Conservation (phyloP, 2,113 vertebrate species). For the Pachyramphus minor region DNA sequence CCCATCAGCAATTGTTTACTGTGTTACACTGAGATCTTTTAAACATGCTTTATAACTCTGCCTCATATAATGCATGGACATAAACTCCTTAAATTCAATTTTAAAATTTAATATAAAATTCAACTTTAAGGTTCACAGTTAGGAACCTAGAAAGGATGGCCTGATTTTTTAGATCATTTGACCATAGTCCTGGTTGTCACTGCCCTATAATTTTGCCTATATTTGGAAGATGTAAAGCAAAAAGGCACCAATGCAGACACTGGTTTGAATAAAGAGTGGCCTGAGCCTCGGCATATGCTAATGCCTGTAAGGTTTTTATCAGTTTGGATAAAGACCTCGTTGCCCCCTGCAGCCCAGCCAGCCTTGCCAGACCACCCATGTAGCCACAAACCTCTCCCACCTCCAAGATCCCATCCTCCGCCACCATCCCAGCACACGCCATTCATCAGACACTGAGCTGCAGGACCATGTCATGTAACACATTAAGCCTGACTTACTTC, state of each 20-base stretch:
- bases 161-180: not conserved
- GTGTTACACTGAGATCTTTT: not conserved
- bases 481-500: accelerated
- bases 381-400: not conserved
- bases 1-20: not conserved
- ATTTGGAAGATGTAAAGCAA: not conserved
- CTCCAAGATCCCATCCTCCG: not conserved
- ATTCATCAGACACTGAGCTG: accelerated
- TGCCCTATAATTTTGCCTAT: not conserved
- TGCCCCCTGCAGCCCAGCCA: not conserved
- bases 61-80: not conserved
- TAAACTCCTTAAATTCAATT: not conserved
- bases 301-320: conserved; percentile 20
- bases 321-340: conserved; percentile 4
- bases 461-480: not conserved
- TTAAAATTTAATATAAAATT: not conserved
- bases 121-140: not conserved
- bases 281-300: not conserved
- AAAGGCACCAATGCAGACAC: not conserved
- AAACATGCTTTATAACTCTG: not conserved
- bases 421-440: accelerated
- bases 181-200: not conserved
- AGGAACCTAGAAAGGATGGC: not conserved
- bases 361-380: conserved; percentile 24
- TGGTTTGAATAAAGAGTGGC: not conserved